Conservation (phyloP, 2,113 vertebrate species). For the Prochilodus magdalenae region DNA sequence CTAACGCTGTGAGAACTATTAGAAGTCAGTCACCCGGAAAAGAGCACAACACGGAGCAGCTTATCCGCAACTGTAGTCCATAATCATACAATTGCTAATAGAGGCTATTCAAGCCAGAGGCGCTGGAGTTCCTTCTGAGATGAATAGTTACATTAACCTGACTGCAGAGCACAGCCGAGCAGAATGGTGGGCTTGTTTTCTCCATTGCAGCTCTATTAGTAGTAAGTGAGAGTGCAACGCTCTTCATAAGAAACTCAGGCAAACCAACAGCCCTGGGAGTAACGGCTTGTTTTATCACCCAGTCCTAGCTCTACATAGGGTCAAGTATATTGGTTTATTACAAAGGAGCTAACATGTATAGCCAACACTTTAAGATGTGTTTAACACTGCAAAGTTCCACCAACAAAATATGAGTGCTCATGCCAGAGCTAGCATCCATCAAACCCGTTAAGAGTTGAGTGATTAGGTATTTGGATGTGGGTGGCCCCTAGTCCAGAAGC, state of each 20-base stretch:
- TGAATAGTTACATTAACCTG: conserved; percentile 62
- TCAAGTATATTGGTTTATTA: too few species aligned
- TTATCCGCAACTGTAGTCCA: conserved; percentile 37
- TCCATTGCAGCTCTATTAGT: conserved; percentile 51
- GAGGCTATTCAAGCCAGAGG: conserved; percentile 45
- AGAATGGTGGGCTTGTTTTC: conserved; percentile 45
- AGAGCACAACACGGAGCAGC: conserved; percentile 15
- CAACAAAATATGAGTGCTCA: too few species aligned
- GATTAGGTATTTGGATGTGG: too few species aligned
- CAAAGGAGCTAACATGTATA: too few species aligned
- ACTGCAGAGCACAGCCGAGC: conserved; percentile 36
- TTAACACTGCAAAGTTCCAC: too few species aligned
- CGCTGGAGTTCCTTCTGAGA: conserved; percentile 44
- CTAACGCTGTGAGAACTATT: conserved; percentile 22
- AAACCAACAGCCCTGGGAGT: too few species aligned
- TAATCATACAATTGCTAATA: conserved; percentile 57
- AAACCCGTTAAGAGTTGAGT: too few species aligned
- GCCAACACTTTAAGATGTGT: too few species aligned
- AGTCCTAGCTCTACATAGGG: too few species aligned
- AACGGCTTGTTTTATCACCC: too few species aligned
- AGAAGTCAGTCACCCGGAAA: conserved; percentile 40
- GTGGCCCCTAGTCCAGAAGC: too few species aligned
- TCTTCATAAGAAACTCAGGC: conserved; percentile 14
- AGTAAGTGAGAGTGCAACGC: conserved; percentile 20
- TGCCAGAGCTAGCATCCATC: too few species aligned